Percentiles rank a stretch among this genome's conserved stretches.
phyloP scores from a whole-genome alignment of 2,888 invertebrate genomes.

The Drosophila anceps region DNA sequence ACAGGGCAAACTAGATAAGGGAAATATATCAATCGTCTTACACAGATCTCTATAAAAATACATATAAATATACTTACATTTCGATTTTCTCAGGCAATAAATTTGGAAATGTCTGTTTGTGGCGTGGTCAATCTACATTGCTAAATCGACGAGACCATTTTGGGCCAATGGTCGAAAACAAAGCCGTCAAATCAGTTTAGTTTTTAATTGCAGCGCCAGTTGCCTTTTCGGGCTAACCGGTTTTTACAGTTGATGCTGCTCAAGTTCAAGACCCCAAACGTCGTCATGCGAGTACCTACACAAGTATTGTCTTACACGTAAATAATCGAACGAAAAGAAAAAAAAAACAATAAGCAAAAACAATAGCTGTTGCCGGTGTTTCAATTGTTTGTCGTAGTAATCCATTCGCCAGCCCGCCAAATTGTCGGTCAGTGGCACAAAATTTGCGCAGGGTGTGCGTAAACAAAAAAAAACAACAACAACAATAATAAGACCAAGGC shows the following conservation, averaged over 20 bases:
- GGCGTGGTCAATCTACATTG: constrained; percentile 15
- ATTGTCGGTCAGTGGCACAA: constrained; percentile 78
- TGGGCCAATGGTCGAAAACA: constrained; percentile 25
- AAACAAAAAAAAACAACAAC: neutral
- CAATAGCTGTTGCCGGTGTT: constrained; percentile 18
- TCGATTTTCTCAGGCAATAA: constrained; percentile 9
- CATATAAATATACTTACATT: neutral
- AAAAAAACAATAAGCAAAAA: constrained; percentile 6
- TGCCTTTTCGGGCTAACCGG: constrained; percentile 40
- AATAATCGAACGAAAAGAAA: neutral
- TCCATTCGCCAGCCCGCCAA: constrained; percentile 41
- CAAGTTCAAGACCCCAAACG: constrained; percentile 45
- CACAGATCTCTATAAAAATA: neutral
- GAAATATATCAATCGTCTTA: neutral
- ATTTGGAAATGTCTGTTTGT: constrained; percentile 11
- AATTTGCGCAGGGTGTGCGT: constrained; percentile 66
- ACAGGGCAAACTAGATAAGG: neutral
- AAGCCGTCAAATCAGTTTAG: constrained; percentile 42
- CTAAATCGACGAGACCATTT: constrained; percentile 18
- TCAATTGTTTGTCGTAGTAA: constrained; percentile 50
- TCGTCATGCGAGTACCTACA: constrained; percentile 4
- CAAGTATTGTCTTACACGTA: constrained; percentile 9
- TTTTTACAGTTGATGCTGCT: constrained; percentile 50
- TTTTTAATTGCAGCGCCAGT: constrained; percentile 48
- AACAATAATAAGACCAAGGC: constrained; percentile 31